A percentile compares a stretch with the other conserved stretches of the same genome.
These are phyloP conservation scores for Takifugu rubripes DNA, from an alignment of 2,797 vertebrate genomes.

Conservation along the genomic window DNA sequence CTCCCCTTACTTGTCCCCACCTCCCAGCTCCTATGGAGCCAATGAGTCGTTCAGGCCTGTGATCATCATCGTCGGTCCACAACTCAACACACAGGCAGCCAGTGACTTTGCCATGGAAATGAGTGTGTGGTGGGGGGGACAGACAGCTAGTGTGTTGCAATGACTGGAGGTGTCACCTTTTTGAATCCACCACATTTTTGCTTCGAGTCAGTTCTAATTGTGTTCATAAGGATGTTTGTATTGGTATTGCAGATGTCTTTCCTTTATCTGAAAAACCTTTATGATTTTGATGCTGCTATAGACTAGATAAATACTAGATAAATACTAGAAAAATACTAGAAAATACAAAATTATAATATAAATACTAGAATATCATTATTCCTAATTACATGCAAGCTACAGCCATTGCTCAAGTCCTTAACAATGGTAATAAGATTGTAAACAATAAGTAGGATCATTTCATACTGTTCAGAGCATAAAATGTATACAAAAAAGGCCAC, in stretches of 20 bases:
- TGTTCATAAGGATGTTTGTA: slow-evolving; percentile 13
- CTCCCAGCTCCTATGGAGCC: slow-evolving; percentile 37
- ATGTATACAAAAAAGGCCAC: neutral
- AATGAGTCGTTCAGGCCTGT: slow-evolving; percentile 49
- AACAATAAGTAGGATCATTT: neutral
- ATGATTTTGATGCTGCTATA: slow-evolving; percentile 2
- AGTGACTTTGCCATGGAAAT: slow-evolving; percentile 47
- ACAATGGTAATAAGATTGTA: neutral
- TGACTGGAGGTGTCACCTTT: slow-evolving; percentile 36
- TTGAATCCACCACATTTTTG: too few relatives aligned
- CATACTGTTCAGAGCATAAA: neutral
- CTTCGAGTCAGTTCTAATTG: slow-evolving; percentile 18
- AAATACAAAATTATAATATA: too few relatives aligned
- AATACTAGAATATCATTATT: neutral
- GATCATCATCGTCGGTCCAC: slow-evolving; percentile 50
- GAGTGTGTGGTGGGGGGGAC: slow-evolving; percentile 3
- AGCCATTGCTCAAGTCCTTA: neutral
- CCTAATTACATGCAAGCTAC: neutral
- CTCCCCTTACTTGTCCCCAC: slow-evolving; percentile 17
- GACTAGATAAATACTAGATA: neutral
- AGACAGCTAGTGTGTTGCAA: slow-evolving; percentile 62
- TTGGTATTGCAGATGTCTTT: slow-evolving; percentile 12
- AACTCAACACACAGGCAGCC: slow-evolving; percentile 47
- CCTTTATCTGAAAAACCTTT: neutral
- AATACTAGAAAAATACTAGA: neutral